Conservation (phyloP, 1,140 invertebrate genomes). For the Diabrotica virgifera region DNA sequence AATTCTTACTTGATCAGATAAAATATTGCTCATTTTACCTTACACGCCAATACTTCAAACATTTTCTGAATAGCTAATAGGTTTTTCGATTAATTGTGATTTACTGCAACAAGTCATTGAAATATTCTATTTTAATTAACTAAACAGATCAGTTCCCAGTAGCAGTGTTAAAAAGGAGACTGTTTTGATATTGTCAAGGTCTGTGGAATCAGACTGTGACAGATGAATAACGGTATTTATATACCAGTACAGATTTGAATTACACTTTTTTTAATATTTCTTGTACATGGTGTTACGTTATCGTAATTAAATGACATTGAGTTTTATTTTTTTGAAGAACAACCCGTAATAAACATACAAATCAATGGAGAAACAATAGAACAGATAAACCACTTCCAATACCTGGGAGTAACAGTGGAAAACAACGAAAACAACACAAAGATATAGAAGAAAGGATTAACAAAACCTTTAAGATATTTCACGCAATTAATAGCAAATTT, state of each 20-base stretch:
- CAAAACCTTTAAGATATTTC: too few species aligned
- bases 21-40: too few species aligned
- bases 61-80: too few species aligned
- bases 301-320: background rate
- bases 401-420: too few species aligned
- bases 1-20: background rate
- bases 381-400: too few species aligned
- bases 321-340: background rate
- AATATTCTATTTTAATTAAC: background rate
- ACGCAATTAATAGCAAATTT: too few species aligned
- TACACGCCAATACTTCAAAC: too few species aligned
- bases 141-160: background rate
- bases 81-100: background rate
- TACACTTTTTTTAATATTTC: background rate
- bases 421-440: too few species aligned
- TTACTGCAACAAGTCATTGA: background rate
- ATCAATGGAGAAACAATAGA: too few species aligned
- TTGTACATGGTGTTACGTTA: background rate
- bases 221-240: background rate
- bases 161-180: background rate
- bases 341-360: too few species aligned
- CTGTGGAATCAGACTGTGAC: background rate
- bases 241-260: background rate
- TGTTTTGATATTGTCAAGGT: conserved; percentile 1
- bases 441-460: too few species aligned